Percentiles rank a stretch among this genome's conserved stretches.
phyloP scores from a whole-genome alignment of 2,888 invertebrate genomes.

The Melanotus villosus region DNA sequence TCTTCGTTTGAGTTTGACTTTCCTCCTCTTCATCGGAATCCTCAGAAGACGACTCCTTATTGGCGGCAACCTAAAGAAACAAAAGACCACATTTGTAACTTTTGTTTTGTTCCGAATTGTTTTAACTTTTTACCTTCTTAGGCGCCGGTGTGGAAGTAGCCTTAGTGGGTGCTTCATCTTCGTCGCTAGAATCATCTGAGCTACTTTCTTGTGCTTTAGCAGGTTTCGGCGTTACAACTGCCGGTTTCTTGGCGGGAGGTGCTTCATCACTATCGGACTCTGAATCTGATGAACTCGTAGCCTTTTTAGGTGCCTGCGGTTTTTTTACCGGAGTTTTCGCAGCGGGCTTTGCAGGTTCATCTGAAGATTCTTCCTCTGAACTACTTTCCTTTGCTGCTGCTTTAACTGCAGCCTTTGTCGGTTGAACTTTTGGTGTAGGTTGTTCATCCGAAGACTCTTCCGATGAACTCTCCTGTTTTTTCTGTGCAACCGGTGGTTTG shows the following conservation, averaged over 20 bases:
- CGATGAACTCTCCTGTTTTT: conserved; percentile 63
- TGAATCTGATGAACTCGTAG: conserved; percentile 53
- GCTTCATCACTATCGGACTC: conserved; percentile 64
- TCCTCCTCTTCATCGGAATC: conserved; percentile 55
- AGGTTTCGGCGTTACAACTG: conserved; percentile 39
- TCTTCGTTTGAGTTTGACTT: conserved; percentile 58
- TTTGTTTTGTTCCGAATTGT: conserved; percentile 56
- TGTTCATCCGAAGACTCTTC: conserved; percentile 65
- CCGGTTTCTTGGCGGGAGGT: conserved; percentile 52
- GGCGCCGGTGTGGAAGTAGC: conserved; percentile 16
- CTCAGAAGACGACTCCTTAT: conserved; percentile 61
- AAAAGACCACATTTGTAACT: conserved; percentile 42
- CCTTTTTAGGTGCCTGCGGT: conserved; percentile 27
- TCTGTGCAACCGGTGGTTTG: conserved; percentile 26
- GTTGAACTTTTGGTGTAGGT: too few relatives aligned
- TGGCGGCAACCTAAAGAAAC: conserved; percentile 58
- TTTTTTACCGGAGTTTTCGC: conserved; percentile 49
- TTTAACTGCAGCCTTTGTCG: conserved; percentile 39
- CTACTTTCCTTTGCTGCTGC: conserved; percentile 60
- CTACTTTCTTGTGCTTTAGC: conserved; percentile 60
- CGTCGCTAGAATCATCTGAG: conserved; percentile 62
- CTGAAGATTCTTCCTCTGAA: conserved; percentile 66
- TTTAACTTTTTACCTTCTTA: conserved; percentile 23
- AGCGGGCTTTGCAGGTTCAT: conserved; percentile 53
- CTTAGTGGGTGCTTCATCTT: conserved; percentile 52